Percentiles rank a stretch among this genome's conserved stretches.
Evolutionary conservation across 2,888 invertebrate genomes (phyloP).

Genomic region (Trichogramma dendrolimi): DNA sequence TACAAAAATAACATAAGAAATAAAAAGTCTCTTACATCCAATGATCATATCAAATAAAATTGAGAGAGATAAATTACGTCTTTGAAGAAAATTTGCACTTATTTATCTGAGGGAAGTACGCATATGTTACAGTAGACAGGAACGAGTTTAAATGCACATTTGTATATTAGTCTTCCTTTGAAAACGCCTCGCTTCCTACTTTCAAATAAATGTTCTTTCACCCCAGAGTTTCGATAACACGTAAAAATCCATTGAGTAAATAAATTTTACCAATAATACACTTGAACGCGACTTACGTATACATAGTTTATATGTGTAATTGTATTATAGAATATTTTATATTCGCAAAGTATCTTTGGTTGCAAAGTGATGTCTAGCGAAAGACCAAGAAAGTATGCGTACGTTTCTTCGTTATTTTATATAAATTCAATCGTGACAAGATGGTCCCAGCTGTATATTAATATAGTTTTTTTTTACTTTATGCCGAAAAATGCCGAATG

Average conservation of each 20-base stretch:
- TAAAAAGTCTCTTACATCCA: constrained; percentile 30
- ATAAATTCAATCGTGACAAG: constrained; percentile 45
- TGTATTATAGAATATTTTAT: constrained; percentile 26
- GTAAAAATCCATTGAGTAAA: neutral
- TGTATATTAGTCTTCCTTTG: constrained; percentile 17
- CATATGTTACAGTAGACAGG: constrained; percentile 28
- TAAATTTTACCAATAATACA: constrained; percentile 3
- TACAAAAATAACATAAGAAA: constrained; percentile 42
- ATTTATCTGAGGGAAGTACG: constrained; percentile 19
- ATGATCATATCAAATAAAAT: neutral
- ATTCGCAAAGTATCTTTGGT: constrained; percentile 46
- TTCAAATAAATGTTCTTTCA: constrained; percentile 7
- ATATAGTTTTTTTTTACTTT: no score
- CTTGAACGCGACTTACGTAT: constrained; percentile 25
- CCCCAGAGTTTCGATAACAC: neutral
- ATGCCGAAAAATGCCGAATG: constrained; percentile 29
- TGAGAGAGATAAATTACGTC: no score
- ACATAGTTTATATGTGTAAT: neutral
- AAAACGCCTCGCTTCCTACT: constrained; percentile 1
- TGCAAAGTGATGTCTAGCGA: constrained; percentile 47
- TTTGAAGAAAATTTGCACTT: constrained; percentile 7
- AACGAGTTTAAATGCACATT: constrained; percentile 30
- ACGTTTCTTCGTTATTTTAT: constrained; percentile 26
- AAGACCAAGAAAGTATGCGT: constrained; percentile 41
- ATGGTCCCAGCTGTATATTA: constrained; percentile 40